phyloP scores from a whole-genome alignment of 1,140 invertebrate species.

The Calephelis virginiensis region DNA sequence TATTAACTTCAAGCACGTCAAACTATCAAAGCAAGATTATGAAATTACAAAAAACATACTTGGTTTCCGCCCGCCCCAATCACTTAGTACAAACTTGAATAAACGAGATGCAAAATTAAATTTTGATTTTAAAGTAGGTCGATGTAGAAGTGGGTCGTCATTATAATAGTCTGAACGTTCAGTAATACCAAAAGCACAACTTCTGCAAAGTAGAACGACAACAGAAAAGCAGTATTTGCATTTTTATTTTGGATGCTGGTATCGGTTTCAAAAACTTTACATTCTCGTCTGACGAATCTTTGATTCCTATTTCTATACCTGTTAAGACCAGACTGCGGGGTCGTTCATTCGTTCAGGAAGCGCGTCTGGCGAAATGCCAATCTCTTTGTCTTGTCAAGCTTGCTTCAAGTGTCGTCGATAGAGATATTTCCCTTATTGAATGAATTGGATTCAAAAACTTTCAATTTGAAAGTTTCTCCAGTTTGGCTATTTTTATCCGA shows the following conservation, averaged over 20 bases:
- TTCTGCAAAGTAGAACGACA: slow-evolving; percentile 37
- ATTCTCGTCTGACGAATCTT: slow-evolving; percentile 61
- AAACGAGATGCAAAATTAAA: slow-evolving; percentile 18
- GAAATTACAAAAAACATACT: not conserved
- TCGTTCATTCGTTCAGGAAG: slow-evolving; percentile 34
- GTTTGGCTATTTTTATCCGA: not conserved
- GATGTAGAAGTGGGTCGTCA: slow-evolving; percentile 34
- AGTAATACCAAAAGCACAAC: slow-evolving; percentile 41
- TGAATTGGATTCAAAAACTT: slow-evolving; percentile 30
- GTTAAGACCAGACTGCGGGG: slow-evolving; percentile 28
- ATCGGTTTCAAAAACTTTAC: slow-evolving; percentile 55
- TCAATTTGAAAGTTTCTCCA: not conserved
- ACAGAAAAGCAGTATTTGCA: slow-evolving; percentile 50
- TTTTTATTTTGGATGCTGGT: slow-evolving; percentile 58
- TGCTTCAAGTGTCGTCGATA: slow-evolving; percentile 51
- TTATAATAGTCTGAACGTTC: slow-evolving; percentile 46
- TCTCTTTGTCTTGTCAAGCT: slow-evolving; percentile 67
- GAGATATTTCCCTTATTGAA: slow-evolving; percentile 53
- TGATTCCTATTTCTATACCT: slow-evolving; percentile 55
- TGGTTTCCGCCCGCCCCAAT: not conserved
- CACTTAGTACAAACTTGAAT: slow-evolving; percentile 10
- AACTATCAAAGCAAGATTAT: not conserved
- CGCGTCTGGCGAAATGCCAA: slow-evolving; percentile 58
- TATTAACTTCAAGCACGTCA: too few relatives aligned
- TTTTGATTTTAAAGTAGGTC: slow-evolving; percentile 21